phyloP scores from a whole-genome alignment of 2,888 invertebrate genomes.

The Hydraecia micacea region DNA sequence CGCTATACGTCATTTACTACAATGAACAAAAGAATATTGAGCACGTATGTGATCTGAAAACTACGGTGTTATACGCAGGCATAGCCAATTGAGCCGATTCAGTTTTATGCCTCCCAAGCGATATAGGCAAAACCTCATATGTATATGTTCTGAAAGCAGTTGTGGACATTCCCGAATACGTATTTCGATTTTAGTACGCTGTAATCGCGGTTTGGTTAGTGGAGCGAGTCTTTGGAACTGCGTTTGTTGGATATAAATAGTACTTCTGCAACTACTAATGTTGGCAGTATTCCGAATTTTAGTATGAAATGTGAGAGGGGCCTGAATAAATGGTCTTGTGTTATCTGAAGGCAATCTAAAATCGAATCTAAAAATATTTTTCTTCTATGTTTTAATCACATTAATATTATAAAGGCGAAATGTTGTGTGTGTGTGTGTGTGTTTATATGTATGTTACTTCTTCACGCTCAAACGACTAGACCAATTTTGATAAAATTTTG shows the following conservation, averaged over 20 bases:
- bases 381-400: not conserved
- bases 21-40: conserved; percentile 69
- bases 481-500: too few relatives aligned
- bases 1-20: conserved; percentile 59
- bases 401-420: too few relatives aligned
- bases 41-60: conserved; percentile 78
- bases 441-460: too few relatives aligned
- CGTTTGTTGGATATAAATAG: conserved; percentile 28
- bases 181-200: conserved; percentile 43
- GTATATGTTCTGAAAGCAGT: conserved; percentile 37
- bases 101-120: conserved; percentile 82
- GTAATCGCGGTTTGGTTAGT: conserved; percentile 36
- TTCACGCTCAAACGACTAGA: too few relatives aligned
- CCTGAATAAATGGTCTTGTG: not conserved
- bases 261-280: not conserved
- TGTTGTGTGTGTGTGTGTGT: too few relatives aligned
- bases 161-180: conserved; percentile 47
- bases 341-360: not conserved
- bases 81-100: conserved; percentile 79
- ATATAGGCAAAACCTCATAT: conserved; percentile 67
- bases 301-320: not conserved
- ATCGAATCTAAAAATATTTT: not conserved
- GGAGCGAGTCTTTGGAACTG: conserved; percentile 23
- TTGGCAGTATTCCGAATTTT: conserved; percentile 31
- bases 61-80: conserved; percentile 74